Conservation (phyloP, 2,797 vertebrate species). For the Gymnodraco acuticeps region DNA sequence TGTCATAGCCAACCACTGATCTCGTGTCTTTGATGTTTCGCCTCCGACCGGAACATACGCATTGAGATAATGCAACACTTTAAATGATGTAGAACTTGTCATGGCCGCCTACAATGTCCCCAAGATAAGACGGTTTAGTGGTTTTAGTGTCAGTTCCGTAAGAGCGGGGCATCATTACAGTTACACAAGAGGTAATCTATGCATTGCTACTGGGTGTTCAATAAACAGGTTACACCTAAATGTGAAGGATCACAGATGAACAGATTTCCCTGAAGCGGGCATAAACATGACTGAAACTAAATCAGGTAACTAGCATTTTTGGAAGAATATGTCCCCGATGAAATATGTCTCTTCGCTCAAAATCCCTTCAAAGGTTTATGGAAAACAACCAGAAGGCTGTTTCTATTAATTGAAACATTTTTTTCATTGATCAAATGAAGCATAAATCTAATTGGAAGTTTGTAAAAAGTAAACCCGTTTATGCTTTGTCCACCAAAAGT, state of each 20-base stretch:
- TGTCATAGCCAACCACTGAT: conserved; percentile 69
- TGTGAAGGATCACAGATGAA: conserved; percentile 72
- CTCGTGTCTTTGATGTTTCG: conserved; percentile 81
- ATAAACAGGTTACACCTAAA: conserved; percentile 71
- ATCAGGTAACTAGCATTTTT: conserved; percentile 60
- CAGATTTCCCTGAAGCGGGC: conserved; percentile 71
- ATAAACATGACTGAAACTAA: conserved; percentile 65
- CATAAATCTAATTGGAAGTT: conserved; percentile 30
- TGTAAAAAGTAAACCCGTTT: conserved; percentile 22
- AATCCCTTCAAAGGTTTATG: conserved; percentile 69
- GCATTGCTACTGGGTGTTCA: conserved; percentile 63
- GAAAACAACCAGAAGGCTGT: conserved; percentile 55
- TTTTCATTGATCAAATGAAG: conserved; percentile 45
- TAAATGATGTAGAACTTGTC: conserved; percentile 73
- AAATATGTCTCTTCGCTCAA: conserved; percentile 58
- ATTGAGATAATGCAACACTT: conserved; percentile 73
- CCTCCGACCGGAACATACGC: conserved; percentile 66
- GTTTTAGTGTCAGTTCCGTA: conserved; percentile 72
- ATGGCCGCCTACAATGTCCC: conserved; percentile 75
- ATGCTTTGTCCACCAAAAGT: conserved; percentile 19
- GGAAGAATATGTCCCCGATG: conserved; percentile 57
- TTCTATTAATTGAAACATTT: conserved; percentile 51
- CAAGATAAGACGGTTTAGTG: conserved; percentile 68
- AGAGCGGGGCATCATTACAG: conserved; percentile 57
- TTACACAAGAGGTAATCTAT: conserved; percentile 48